A percentile compares a stretch with the other conserved stretches of the same genome.
These are phyloP conservation scores for Hemichromis elongatus DNA, from an alignment of 2,113 vertebrate genomes.

Conservation along the genomic window DNA sequence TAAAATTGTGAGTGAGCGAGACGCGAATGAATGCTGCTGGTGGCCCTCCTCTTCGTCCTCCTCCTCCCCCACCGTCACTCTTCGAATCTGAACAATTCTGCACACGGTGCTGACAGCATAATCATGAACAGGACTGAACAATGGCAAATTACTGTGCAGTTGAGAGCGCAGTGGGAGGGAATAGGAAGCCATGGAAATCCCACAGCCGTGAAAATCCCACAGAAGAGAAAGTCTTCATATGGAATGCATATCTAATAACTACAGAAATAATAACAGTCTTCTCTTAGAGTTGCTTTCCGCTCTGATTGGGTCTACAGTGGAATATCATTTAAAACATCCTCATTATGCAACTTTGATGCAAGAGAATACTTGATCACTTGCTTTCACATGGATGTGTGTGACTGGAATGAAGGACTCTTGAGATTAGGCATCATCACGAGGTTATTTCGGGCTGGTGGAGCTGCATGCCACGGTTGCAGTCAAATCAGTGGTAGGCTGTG, in stretches of 20 bases:
- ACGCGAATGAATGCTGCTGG: not conserved
- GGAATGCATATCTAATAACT: slow-evolving; percentile 4
- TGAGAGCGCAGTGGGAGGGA: not conserved
- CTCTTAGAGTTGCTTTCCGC: slow-evolving; percentile 21
- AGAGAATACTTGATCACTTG: slow-evolving; percentile 45
- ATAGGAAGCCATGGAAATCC: not conserved
- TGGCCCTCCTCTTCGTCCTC: not conserved
- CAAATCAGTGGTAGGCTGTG: slow-evolving; percentile 12
- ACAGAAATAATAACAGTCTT: not conserved
- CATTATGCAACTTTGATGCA: slow-evolving; percentile 52
- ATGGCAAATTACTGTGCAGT: not conserved
- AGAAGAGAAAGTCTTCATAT: not conserved
- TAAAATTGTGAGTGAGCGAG: not conserved
- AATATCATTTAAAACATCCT: slow-evolving; percentile 43
- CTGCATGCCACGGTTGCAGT: not conserved
- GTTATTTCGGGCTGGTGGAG: slow-evolving; percentile 8
- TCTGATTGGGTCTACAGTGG: not conserved
- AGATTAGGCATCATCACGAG: slow-evolving; percentile 22
- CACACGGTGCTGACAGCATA: not conserved
- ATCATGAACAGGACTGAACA: not conserved
- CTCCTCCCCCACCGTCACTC: not conserved
- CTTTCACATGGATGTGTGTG: slow-evolving; percentile 2
- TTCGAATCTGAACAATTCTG: not conserved
- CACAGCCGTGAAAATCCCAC: not conserved
- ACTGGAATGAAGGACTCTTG: slow-evolving; percentile 3